These are phyloP conservation scores for Listronotus oregonensis DNA, from an alignment of 1,140 invertebrate species.

Conservation along the genomic window DNA sequence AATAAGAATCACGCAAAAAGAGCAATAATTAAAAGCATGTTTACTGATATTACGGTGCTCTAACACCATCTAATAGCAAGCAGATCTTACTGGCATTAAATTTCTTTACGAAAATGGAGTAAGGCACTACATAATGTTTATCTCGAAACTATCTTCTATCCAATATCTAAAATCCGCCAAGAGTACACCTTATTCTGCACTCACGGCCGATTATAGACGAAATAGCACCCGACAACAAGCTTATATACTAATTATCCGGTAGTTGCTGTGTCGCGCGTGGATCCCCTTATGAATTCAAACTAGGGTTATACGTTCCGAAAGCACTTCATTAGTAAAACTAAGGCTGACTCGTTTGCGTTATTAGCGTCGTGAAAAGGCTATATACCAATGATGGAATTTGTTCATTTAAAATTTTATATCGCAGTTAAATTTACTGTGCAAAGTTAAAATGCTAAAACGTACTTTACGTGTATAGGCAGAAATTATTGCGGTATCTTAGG, in stretches of 20 bases:
- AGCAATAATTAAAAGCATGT: too few species aligned
- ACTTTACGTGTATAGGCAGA: too few species aligned
- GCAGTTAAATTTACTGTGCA: not conserved
- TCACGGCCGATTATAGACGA: slow-evolving; percentile 5
- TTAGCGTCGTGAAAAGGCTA: slow-evolving; percentile 4
- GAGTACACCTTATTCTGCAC: not conserved
- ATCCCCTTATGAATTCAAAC: slow-evolving; percentile 15
- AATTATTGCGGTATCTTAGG: too few species aligned
- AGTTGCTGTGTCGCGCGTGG: slow-evolving; percentile 11
- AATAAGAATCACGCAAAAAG: too few species aligned
- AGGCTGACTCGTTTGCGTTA: not conserved
- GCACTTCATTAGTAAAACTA: slow-evolving; percentile 14
- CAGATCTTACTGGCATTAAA: too few species aligned
- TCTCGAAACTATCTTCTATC: not conserved
- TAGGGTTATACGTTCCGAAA: slow-evolving; percentile 8
- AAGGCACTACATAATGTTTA: not conserved
- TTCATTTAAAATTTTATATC: not conserved
- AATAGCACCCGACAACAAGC: slow-evolving; percentile 9
- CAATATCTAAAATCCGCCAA: not conserved
- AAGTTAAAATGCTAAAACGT: not conserved
- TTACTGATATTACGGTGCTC: too few species aligned
- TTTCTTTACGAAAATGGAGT: not conserved
- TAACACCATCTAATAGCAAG: too few species aligned
- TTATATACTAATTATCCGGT: slow-evolving; percentile 17
- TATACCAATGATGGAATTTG: slow-evolving; percentile 4